These are phyloP conservation scores for Drosophila yooni DNA, from an alignment of 2,888 invertebrate species.

Conservation along the genomic window DNA sequence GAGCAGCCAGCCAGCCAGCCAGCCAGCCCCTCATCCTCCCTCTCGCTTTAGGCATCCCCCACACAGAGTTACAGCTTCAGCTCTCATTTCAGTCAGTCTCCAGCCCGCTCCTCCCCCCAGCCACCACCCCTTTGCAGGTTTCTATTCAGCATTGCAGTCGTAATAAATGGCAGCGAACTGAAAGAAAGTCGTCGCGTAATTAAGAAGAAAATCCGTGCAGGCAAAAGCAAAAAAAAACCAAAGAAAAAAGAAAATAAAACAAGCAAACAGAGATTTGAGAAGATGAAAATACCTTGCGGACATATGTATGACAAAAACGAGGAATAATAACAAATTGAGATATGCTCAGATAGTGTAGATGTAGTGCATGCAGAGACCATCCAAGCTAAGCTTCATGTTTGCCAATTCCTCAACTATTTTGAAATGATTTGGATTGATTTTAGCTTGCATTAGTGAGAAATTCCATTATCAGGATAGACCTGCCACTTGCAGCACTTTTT, in stretches of 20 bases:
- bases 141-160: conserved; percentile 42
- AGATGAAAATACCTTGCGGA: conserved; percentile 2
- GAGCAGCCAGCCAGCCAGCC: conserved; percentile 50
- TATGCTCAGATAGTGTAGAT: neutral
- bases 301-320: too few relatives aligned
- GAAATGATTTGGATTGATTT: neutral
- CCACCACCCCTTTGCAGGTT: conserved; percentile 1
- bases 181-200: conserved; percentile 63
- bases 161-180: conserved; percentile 45
- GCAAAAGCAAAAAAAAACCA: conserved; percentile 24
- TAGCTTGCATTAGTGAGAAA: neutral
- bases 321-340: neutral
- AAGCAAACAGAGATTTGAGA: neutral
- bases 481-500: neutral
- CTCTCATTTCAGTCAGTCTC: neutral
- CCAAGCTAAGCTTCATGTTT: neutral
- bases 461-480: too few relatives aligned
- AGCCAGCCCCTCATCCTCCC: neutral
- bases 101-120: neutral
- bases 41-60: neutral
- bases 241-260: neutral
- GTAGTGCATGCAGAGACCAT: neutral
- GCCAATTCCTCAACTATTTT: neutral
- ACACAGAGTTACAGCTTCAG: neutral
- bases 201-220: conserved; percentile 68